Percentiles rank a stretch among this genome's conserved stretches.
Evolutionary conservation across 2,113 vertebrate genomes (phyloP).

Genomic region (Podarcis muralis): DNA sequence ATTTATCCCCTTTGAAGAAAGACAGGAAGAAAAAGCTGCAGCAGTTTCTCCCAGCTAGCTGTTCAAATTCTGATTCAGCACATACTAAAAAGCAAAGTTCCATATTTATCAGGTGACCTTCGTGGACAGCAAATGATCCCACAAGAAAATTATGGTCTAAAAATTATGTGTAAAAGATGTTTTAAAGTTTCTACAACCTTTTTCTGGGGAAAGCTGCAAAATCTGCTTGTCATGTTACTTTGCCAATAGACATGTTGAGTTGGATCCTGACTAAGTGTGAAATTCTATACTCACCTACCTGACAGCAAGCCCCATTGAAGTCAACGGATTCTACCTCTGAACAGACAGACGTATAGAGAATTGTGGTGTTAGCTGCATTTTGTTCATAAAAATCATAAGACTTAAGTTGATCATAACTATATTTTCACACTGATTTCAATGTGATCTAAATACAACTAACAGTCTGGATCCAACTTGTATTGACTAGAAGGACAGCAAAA

Average conservation of each 20-base stretch:
- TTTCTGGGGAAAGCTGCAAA: neutral
- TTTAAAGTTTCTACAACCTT: neutral
- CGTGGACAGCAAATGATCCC: neutral
- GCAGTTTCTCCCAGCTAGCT: neutral
- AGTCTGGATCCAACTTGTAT: no score
- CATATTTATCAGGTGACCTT: slow-evolving; percentile 19
- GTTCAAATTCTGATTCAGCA: slow-evolving; percentile 24
- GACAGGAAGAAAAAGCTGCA: slow-evolving; percentile 31
- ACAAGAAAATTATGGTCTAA: slow-evolving; percentile 11
- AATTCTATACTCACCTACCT: neutral
- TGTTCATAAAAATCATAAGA: neutral
- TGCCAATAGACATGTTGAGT: neutral
- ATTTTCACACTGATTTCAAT: no score
- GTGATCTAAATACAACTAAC: no score
- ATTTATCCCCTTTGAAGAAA: slow-evolving; percentile 26
- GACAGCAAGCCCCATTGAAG: neutral
- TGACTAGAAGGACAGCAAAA: no score
- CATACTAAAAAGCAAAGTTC: slow-evolving; percentile 40
- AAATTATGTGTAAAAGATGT: neutral
- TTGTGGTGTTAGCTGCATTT: neutral
- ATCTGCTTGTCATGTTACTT: neutral
- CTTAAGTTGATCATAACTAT: no score
- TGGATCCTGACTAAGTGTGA: neutral
- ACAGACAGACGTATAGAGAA: neutral
- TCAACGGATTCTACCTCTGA: neutral